phyloP scores from a whole-genome alignment of 2,113 vertebrate species.

The Tenebrosternarchus preto region DNA sequence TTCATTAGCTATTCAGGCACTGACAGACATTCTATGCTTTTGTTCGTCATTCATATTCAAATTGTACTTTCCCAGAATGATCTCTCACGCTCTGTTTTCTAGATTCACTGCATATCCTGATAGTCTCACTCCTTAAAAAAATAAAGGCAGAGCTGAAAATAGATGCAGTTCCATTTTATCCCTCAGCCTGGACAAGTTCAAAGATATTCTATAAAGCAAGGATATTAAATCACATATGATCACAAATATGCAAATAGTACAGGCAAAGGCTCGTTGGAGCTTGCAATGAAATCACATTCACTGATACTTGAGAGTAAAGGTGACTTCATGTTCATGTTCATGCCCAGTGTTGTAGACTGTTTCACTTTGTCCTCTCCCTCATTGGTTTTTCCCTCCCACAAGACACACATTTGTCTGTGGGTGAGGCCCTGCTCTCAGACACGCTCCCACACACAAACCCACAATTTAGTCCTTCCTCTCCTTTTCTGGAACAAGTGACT shows the following conservation, averaged over 20 bases:
- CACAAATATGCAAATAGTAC: not conserved
- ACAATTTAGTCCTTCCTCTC: not conserved
- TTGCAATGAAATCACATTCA: too few species aligned
- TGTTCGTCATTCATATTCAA: not conserved
- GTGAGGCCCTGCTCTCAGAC: constrained; percentile 23
- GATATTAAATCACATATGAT: not conserved
- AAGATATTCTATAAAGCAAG: not conserved
- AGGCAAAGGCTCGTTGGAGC: not conserved
- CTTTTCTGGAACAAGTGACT: constrained; percentile 57
- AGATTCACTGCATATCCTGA: not conserved
- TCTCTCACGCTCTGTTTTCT: not conserved
- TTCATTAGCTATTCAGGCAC: not conserved
- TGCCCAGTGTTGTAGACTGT: too few species aligned
- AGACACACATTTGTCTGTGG: not conserved
- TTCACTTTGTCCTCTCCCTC: not conserved
- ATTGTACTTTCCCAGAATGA: not conserved
- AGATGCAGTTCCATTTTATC: not conserved
- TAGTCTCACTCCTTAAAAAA: not conserved
- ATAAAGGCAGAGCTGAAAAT: not conserved
- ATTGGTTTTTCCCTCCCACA: not conserved
- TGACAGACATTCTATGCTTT: not conserved
- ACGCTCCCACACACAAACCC: not conserved
- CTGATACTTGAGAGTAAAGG: too few species aligned
- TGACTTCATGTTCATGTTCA: too few species aligned
- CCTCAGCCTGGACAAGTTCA: not conserved